Conservation (phyloP, 2,113 vertebrate genomes). For the Amia ocellicauda region DNA sequence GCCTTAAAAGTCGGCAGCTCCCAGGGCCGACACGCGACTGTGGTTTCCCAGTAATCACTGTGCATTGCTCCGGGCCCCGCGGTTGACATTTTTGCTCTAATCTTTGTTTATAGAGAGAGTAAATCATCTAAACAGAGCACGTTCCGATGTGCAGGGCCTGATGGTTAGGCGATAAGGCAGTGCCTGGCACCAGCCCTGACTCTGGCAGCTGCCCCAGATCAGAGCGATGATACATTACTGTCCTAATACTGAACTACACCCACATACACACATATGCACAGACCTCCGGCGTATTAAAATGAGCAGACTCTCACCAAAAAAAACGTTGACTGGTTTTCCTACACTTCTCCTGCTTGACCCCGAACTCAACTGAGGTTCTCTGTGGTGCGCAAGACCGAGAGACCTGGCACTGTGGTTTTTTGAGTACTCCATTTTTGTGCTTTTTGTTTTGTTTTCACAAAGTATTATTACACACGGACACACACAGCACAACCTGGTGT, state of each 20-base stretch:
- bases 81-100: constrained; percentile 73
- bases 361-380: too few species aligned
- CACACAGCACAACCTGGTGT: constrained; percentile 17
- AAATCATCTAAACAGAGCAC: constrained; percentile 77
- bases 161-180: constrained; percentile 73
- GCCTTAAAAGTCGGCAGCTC: constrained; percentile 27
- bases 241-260: constrained; percentile 1
- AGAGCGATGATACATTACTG: constrained; percentile 60
- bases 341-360: too few species aligned
- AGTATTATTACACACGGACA: not conserved
- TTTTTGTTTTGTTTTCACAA: too few species aligned
- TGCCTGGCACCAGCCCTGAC: constrained; percentile 72
- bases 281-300: too few species aligned
- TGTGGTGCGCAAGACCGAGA: too few species aligned
- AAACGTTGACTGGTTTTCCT: too few species aligned
- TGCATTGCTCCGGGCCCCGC: constrained; percentile 55
- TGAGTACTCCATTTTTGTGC: too few species aligned
- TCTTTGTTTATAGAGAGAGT: constrained; percentile 85
- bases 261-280: constrained; percentile 2
- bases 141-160: constrained; percentile 59
- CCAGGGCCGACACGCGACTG: constrained; percentile 49
- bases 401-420: too few species aligned
- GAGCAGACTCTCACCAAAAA: too few species aligned
- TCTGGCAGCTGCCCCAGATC: constrained; percentile 64
- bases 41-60: constrained; percentile 66